Base-by-base conservation (phyloP, 2,888 invertebrate genomes). In the Parapristionchus giblindavisi region DNA sequence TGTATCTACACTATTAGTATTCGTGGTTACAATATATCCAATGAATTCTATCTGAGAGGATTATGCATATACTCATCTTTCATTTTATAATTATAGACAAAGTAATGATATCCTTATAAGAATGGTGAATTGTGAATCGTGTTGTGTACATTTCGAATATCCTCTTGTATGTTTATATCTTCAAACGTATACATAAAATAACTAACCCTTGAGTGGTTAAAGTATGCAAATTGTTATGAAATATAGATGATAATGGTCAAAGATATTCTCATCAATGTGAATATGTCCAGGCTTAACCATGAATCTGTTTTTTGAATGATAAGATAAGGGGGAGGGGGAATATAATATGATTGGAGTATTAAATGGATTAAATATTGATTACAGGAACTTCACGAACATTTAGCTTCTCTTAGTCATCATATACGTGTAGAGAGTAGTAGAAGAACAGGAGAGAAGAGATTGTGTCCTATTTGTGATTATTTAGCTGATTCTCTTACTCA, bases 381-480 rank as follows among this genome's bases (percentile, higher is more conserved):
- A 3, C 54, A 70, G 70, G 70, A 70, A 54, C 38, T 70, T 27
- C 27, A 29, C 24, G 70, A 70, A 70, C 70, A 70, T 38, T 29
- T 38, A 54, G 6, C 70, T 3, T 43, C 36, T 8, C 70, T 70
- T n/a, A 38, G 36, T 38, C 70, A 70, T 70, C 70, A 70, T 21
- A 70, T 70, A 11, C 21, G 54, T 54, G 27, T 54, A 17, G 66
- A 38, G 29, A 24, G 14, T n/a, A 54, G 2, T 24, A 11, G 27
- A 17, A 6, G 54, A 14, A 70, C 52, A 54, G 70, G 54, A 36
- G 70, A n/a, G 38, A 52, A 24, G 24, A 24, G 36, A 27, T 5
- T 36, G 3, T 70, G 70, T 11, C 36, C 36, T 17, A 34, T 70
- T 14, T 70, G 70, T 43, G 43, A 43, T 17, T 17, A 43, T 43